Evolutionary conservation across 2,797 vertebrate genomes (phyloP), one percentile per base, ranked within the genome.

Genomic region (Momotus momota): DNA sequence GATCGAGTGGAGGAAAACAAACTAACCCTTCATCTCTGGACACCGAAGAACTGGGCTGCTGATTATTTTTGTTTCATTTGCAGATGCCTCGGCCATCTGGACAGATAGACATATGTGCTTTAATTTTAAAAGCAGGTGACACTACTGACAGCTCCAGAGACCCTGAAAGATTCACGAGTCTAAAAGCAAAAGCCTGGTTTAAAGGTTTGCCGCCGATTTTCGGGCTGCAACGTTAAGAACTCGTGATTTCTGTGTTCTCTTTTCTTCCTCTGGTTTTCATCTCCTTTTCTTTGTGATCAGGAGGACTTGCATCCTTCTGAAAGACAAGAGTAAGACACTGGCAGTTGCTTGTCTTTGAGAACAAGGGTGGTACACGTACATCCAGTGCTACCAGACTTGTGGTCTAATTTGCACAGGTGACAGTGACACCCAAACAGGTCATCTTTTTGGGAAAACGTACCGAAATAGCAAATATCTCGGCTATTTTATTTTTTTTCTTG

Each of bases 51-150:
- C 67, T 61, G 78, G 33, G 15, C 77, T 78, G 73, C 60, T 92
- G 93, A 73, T 96, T 86, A 67, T 86, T 96, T 94, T 73, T 75
- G 62, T 84, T 84, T 77, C 27, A 0, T 58, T 40, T 94, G 81
- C 92, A 94, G 88, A 96, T 95, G 92, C 81, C 57, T 92, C 84
- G 67, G 77, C 95, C 95, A 94, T 95, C 91, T 95, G 94, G 84
- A 94, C 93, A 95, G 87, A 85, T 40, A 93, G 93, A 82, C 81
- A 66, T 74, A 54, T 29, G 14, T 71, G 54, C 86, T 82, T 75
- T 78, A 38, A 23, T 81, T 92, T 85, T 77, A 79, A 66, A 73
- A 90, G 80, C 73, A 95, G 71, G 61, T 94, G 86, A 93, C 1
- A 8, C 70, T 77, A 60, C 58, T 93, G 77, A 26, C 9, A 14